Evolutionary conservation across 2,113 vertebrate genomes (phyloP).

Genomic region (Geococcyx californianus): DNA sequence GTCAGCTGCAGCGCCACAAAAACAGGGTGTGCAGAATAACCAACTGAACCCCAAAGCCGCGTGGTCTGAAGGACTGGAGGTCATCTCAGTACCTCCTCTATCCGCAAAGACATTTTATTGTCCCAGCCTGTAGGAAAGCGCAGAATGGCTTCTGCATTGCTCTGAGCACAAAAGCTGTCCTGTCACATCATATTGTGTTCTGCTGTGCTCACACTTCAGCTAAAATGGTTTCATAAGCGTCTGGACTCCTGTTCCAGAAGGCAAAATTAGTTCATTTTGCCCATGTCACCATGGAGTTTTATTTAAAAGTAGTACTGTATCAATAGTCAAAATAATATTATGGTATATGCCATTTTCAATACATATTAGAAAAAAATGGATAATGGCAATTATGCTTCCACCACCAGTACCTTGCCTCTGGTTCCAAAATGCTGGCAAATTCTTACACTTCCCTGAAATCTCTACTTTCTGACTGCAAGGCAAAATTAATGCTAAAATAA

Average conservation of each 20-base stretch:
- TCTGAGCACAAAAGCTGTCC: background rate
- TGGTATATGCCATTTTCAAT: background rate
- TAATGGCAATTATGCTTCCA: background rate
- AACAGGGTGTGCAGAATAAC: accelerated
- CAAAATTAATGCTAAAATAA: conserved; percentile 14
- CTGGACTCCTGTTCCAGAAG: background rate
- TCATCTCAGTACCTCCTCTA: background rate
- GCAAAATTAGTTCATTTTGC: background rate
- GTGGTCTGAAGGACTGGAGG: background rate
- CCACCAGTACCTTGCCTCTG: background rate
- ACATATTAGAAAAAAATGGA: background rate
- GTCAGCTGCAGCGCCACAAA: background rate
- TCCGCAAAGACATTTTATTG: background rate
- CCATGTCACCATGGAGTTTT: background rate
- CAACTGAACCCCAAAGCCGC: background rate
- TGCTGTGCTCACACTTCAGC: background rate
- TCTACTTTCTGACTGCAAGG: background rate
- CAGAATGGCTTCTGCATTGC: background rate
- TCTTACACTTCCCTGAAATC: background rate
- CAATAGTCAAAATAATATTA: background rate
- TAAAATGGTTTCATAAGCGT: background rate
- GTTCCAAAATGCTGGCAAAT: background rate
- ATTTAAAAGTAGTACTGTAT: background rate
- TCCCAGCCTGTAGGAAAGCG: background rate
- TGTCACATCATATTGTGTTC: background rate